Evolutionary conservation across 2,797 vertebrate genomes (phyloP).

Genomic region (Otolemur crassicaudatus): DNA sequence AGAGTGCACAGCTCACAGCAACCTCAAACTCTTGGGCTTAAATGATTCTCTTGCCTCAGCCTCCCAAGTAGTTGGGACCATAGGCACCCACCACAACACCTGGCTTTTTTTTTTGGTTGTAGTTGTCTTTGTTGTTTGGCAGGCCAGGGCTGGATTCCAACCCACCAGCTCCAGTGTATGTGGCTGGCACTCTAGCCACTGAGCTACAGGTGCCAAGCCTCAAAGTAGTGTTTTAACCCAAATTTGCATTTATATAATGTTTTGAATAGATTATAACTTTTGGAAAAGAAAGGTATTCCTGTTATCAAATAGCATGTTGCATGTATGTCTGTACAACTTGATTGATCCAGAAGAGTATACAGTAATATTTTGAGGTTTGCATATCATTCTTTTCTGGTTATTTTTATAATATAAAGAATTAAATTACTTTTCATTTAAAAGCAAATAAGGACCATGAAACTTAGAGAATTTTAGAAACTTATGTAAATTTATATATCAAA

Average conservation of each 20-base stretch:
- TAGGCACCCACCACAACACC: too few species aligned
- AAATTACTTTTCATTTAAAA: neutral
- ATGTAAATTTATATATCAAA: neutral
- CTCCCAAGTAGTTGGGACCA: too few species aligned
- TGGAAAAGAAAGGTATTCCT: neutral
- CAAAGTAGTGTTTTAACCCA: neutral
- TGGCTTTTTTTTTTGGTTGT: too few species aligned
- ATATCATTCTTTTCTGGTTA: constrained; percentile 19
- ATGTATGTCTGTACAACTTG: neutral
- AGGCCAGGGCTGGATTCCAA: too few species aligned
- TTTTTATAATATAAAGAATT: constrained; percentile 44
- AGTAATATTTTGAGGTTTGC: neutral
- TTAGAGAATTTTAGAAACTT: neutral
- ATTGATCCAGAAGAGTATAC: neutral
- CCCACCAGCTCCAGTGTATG: too few species aligned
- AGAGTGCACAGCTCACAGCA: too few species aligned
- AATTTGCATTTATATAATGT: constrained; percentile 43
- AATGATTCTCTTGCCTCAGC: too few species aligned
- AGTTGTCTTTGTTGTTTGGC: too few species aligned
- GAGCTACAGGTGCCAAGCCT: too few species aligned
- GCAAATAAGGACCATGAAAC: neutral
- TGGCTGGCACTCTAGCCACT: too few species aligned
- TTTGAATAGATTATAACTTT: constrained; percentile 42
- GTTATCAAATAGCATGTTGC: neutral
- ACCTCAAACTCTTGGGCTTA: too few species aligned